A percentile compares a stretch with the other conserved stretches of the same genome.
Evolutionary conservation across 2,888 invertebrate genomes (phyloP).

Genomic region (Polydrusus pterygomalis): DNA sequence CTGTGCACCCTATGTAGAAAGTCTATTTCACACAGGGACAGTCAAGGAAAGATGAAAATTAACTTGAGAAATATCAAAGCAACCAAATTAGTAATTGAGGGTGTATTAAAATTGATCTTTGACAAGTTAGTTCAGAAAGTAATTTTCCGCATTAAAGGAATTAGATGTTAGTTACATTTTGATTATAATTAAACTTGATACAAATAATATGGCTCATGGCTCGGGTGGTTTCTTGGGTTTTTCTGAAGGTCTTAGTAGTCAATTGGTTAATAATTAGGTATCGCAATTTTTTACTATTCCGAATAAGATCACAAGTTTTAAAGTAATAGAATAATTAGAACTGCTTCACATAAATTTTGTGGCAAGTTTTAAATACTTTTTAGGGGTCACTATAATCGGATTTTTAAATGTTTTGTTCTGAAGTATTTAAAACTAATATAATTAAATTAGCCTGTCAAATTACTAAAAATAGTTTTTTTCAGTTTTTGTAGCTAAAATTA

Average conservation of each 20-base stretch:
- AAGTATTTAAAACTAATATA: too few species aligned
- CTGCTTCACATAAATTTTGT: too few species aligned
- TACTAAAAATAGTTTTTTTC: too few species aligned
- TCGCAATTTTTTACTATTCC: too few species aligned
- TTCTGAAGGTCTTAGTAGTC: slow-evolving; percentile 14
- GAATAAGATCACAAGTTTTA: too few species aligned
- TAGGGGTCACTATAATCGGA: too few species aligned
- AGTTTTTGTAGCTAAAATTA: too few species aligned
- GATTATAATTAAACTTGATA: slow-evolving; percentile 22
- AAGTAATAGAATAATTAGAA: too few species aligned
- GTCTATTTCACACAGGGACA: slow-evolving; percentile 40
- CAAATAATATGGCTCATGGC: not conserved
- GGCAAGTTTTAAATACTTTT: too few species aligned
- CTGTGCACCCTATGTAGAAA: slow-evolving; percentile 32
- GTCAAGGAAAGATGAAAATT: slow-evolving; percentile 60
- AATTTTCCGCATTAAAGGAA: slow-evolving; percentile 55
- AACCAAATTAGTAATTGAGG: slow-evolving; percentile 61
- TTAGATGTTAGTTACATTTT: slow-evolving; percentile 17
- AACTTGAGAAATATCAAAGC: slow-evolving; percentile 60
- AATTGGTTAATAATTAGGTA: not conserved
- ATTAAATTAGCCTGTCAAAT: too few species aligned
- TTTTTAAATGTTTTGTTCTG: too few species aligned
- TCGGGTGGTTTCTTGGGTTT: slow-evolving; percentile 7
- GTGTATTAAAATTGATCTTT: slow-evolving; percentile 58
- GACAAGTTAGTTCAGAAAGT: slow-evolving; percentile 47